Evolutionary conservation across 2,797 vertebrate genomes (phyloP).

Genomic region (Netta rufina): DNA sequence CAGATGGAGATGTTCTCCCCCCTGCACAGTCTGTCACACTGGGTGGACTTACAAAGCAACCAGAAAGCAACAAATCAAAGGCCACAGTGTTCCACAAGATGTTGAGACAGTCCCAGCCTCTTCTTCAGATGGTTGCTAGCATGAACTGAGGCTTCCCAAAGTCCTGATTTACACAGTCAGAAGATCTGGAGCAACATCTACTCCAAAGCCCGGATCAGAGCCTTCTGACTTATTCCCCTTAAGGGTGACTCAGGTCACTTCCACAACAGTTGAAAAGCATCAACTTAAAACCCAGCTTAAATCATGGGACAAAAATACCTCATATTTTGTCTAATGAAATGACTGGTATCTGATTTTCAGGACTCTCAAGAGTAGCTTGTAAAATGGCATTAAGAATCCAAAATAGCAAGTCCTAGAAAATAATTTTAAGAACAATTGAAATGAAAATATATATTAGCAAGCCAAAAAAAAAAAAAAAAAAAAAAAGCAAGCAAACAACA

Average conservation of each 20-base stretch:
- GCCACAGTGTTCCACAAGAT: not conserved
- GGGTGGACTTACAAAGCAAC: not conserved
- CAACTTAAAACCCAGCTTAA: constrained; percentile 4
- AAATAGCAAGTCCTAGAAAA: not conserved
- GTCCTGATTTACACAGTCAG: not conserved
- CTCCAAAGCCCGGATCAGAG: not conserved
- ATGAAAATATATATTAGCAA: not conserved
- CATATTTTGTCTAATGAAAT: not conserved
- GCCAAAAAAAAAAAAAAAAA: not conserved
- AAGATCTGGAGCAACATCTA: not conserved
- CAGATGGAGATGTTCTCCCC: not conserved
- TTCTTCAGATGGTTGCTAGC: not conserved
- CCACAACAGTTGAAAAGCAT: not conserved
- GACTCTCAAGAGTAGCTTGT: not conserved
- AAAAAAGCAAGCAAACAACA: no score
- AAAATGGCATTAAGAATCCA: not conserved
- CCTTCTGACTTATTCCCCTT: not conserved
- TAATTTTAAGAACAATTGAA: not conserved
- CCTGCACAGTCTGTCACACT: not conserved
- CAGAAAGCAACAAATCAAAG: not conserved
- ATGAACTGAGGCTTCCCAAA: not conserved
- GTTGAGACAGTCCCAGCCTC: not conserved
- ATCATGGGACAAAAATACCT: not conserved
- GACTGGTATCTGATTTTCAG: not conserved
- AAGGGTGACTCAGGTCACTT: not conserved